Evolutionary conservation across 2,113 vertebrate genomes (phyloP), one percentile per base, ranked within the genome.

Genomic region (Vombatus ursinus): DNA sequence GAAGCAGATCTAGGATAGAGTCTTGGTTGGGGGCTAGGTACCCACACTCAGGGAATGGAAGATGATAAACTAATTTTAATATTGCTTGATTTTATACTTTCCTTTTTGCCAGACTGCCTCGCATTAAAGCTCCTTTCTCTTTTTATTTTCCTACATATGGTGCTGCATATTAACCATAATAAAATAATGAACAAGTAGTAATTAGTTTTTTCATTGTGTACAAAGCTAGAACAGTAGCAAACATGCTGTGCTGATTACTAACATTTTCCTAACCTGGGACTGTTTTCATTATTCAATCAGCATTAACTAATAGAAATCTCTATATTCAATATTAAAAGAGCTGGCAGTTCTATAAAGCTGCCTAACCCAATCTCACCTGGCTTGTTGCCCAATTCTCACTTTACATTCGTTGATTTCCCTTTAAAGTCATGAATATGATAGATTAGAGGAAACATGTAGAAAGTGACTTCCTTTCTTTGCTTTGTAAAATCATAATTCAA

Each of bases 231-330:
- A 89, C 93, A 97, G 92, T 94, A 96, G 89, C 52, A 61, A 28
- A 90, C 95, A 54, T 90, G 44, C 77, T 47, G 28, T 96, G 89
- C 91, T 96, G 93, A 97, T 97, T 95, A 94, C 50, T 91, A 91
- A 96, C 92, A 89, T 96, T 96, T 96, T 93, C 91, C 53, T 95
- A 95, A 95, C 57, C 77, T 97, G 89, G 4, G 92, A 96, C 94
- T 96, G 93, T 95, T 95, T 96, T 92, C 95, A 77, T 96, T 97
- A 96, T 96, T 97, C 96, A 96, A 97, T 96, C 96, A 95, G 24
- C 92, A 90, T 19, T 92, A 92, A 92, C 51, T 90, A 93, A 84
- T 31, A 77, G 92, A 90, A 93, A 25, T 68, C 77, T 90, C 25
- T 49, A 90, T 90, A 48, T 37, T 84, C 51, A 93, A 68, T 52